phyloP scores from a whole-genome alignment of 2,888 invertebrate genomes.

The Ornithoptera alexandrae region DNA sequence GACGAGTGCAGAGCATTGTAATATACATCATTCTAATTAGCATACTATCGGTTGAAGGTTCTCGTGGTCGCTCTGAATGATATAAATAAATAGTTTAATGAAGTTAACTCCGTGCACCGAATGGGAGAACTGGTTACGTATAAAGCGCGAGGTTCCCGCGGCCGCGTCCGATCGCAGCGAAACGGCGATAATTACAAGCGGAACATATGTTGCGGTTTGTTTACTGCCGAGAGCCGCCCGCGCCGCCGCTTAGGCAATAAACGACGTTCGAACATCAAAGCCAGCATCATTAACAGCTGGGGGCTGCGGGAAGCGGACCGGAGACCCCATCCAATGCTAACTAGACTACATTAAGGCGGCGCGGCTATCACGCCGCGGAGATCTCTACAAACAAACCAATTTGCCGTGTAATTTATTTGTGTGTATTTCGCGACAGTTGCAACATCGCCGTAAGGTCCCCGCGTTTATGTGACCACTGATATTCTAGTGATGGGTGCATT shows the following conservation, averaged over 20 bases:
- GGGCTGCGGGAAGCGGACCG: constrained; percentile 26
- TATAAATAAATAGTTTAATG: no score
- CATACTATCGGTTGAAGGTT: no score
- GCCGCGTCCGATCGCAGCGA: constrained; percentile 1
- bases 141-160: not conserved
- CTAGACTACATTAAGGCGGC: constrained; percentile 51
- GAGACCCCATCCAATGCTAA: constrained; percentile 43
- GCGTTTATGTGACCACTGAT: constrained; percentile 45
- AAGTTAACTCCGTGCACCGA: no score
- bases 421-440: constrained; percentile 29
- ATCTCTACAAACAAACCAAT: constrained; percentile 63
- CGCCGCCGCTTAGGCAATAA: constrained; percentile 15
- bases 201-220: constrained; percentile 23
- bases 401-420: constrained; percentile 55
- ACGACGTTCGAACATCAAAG: constrained; percentile 23
- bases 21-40: no score
- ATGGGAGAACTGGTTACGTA: not conserved
- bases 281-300: constrained; percentile 21
- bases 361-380: constrained; percentile 42
- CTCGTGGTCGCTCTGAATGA: no score
- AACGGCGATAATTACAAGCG: constrained; percentile 18
- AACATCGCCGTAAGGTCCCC: constrained; percentile 45
- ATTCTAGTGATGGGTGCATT: constrained; percentile 34
- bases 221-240: constrained; percentile 1
- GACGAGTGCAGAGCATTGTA: no score